Percentiles rank a stretch among this genome's conserved stretches.
These are phyloP conservation scores for Argyrosomus japonicus DNA, from an alignment of 2,113 vertebrate genomes.

Conservation along the genomic window DNA sequence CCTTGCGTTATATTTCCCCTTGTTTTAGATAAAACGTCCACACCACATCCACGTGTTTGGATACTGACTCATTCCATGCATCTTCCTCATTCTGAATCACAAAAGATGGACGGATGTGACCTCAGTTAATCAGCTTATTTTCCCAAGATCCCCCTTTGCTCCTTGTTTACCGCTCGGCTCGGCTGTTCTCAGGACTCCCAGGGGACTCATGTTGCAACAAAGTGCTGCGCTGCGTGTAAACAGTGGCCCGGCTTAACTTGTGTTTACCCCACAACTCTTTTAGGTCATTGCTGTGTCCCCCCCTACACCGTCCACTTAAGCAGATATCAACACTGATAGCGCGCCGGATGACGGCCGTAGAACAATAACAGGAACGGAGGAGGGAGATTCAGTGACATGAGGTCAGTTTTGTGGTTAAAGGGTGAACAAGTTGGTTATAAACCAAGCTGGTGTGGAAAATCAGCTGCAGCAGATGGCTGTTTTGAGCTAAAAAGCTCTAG, in stretches of 20 bases:
- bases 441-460: not conserved
- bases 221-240: conserved; percentile 64
- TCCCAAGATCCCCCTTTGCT: conserved; percentile 39
- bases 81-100: conserved; percentile 6
- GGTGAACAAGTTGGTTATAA: not conserved
- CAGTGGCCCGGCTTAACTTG: conserved; percentile 54
- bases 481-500: not conserved
- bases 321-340: conserved; percentile 44
- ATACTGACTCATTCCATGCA: not conserved
- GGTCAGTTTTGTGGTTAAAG: conserved; percentile 11
- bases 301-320: not conserved
- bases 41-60: not conserved
- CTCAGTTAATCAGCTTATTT: conserved; percentile 43
- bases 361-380: not conserved
- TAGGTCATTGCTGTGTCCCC: conserved; percentile 44
- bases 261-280: conserved; percentile 74
- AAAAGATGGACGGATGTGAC: conserved; percentile 31
- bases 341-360: not conserved
- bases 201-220: conserved; percentile 53
- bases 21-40: not conserved
- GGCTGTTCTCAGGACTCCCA: conserved; percentile 62
- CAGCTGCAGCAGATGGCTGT: not conserved
- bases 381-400: not conserved
- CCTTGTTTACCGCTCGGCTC: conserved; percentile 49
- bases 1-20: not conserved